Evolutionary conservation across 2,888 invertebrate genomes (phyloP).

Genomic region (Anorthoa munda): DNA sequence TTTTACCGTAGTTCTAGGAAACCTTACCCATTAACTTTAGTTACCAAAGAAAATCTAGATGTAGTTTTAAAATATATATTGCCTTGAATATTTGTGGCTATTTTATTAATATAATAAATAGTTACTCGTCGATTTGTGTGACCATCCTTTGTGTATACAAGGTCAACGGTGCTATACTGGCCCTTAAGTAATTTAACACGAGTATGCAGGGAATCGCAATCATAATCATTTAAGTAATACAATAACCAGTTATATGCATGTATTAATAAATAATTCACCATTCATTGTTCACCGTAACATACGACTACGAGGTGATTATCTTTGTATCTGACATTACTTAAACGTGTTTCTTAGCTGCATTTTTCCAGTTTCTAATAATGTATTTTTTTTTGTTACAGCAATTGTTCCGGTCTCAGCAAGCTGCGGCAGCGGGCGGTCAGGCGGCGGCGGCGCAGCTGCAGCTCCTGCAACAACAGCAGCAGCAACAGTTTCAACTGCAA

Average conservation of each 20-base stretch:
- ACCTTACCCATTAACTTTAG: no score
- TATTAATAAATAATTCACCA: background rate
- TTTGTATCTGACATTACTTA: background rate
- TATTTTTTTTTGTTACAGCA: conserved; percentile 92
- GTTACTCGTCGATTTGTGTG: no score
- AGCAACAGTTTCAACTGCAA: conserved; percentile 95
- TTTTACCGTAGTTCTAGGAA: no score
- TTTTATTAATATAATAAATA: background rate
- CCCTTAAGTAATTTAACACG: background rate
- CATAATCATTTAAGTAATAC: background rate
- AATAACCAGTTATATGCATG: conserved; percentile 1
- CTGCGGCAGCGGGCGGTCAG: conserved; percentile 92
- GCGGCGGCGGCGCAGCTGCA: conserved; percentile 93
- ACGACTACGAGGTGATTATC: background rate
- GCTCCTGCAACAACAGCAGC: conserved; percentile 94
- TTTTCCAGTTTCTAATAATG: background rate
- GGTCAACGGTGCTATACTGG: background rate
- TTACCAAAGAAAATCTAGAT: no score
- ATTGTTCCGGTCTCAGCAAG: conserved; percentile 96
- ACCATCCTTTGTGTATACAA: background rate
- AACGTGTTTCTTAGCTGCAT: background rate
- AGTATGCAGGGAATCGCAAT: background rate
- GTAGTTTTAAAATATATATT: background rate
- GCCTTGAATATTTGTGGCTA: background rate
- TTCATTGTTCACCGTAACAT: background rate